Base-by-base conservation (phyloP, 2,888 invertebrate species). In the Balanococcus diminutus region DNA sequence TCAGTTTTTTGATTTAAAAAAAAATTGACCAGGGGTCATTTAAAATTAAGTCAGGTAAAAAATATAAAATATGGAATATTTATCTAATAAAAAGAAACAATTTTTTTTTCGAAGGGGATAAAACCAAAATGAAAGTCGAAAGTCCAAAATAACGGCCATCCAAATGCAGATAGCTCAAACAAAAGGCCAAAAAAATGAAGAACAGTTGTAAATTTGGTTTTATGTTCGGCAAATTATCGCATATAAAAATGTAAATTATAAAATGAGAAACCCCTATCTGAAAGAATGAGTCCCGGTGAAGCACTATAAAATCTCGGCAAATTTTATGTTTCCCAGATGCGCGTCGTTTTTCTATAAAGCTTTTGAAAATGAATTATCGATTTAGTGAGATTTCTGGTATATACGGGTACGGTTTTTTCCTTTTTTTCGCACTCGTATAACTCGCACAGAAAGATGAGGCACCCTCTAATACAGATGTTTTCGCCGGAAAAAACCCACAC, bases 261-360 rank as follows among this genome's bases (percentile, higher is more conserved):
- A 67, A 67, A 67, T 67, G 67, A 67, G 67, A 67, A 67, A 28
- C 67, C 22, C 56, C 28, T 67, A 67, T 67, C 28, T 67, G 14
- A 67, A 67, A 67, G 67, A 67, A 67, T 67, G 67, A 67, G 67
- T 67, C 67, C 67, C 67, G 25, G 67, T 67, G 67, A 67, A 67
- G 67, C 67, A 67, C 67, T 67, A 67, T 67, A 67, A 67, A 67
- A 67, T 67, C 67, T 67, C 67, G 67, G 67, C 28, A 67, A 67
- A 67, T 67, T 67, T 67, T 67, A 67, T 67, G 67, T 67, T 67
- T 67, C 67, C 67, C 67, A 67, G 67, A 67, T 67, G 67, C 67
- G 67, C 28, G 67, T 31, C 67, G 28, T 67, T 67, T 67, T 67
- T 67, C 67, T 67, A 28, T 67, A 67, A 67, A 67, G 67, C 67